Evolutionary conservation across 2,888 invertebrate genomes (phyloP).

Genomic region (Crocallis elinguaria): DNA sequence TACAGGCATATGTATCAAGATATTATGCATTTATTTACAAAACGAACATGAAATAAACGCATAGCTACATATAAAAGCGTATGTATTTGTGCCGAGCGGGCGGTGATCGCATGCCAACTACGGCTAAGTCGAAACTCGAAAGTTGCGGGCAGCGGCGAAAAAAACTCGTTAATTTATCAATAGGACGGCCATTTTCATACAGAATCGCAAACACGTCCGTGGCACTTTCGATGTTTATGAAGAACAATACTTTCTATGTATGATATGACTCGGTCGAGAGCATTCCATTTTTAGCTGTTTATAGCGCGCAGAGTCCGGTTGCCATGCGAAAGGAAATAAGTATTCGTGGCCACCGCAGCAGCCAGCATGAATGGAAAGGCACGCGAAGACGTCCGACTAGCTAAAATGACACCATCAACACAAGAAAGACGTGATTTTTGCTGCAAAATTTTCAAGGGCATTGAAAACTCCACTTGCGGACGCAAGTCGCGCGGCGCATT

Average conservation of each 20-base stretch:
- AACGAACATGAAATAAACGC: conserved; percentile 33
- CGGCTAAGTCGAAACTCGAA: conserved; percentile 45
- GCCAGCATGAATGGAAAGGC: conserved; percentile 59
- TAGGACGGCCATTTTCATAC: conserved; percentile 55
- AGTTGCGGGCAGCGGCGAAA: conserved; percentile 39
- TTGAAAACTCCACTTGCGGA: conserved; percentile 49
- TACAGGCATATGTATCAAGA: conserved; percentile 2
- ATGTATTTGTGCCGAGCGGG: conserved; percentile 43
- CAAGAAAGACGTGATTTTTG: conserved; percentile 72
- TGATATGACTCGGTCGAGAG: conserved; percentile 51
- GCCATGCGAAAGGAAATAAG: conserved; percentile 58
- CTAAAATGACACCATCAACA: conserved; percentile 49
- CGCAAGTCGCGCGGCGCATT: conserved; percentile 41
- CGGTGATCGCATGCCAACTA: conserved; percentile 41
- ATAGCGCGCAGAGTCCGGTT: conserved; percentile 61
- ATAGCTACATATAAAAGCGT: conserved; percentile 35
- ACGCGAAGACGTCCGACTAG: conserved; percentile 54
- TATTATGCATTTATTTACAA: conserved; percentile 24
- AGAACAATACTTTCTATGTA: conserved; percentile 72
- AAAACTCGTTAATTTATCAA: conserved; percentile 38
- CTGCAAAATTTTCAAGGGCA: conserved; percentile 86
- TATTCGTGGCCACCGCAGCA: conserved; percentile 45
- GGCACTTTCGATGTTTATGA: conserved; percentile 58
- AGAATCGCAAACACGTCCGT: conserved; percentile 47
- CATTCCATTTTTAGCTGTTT: conserved; percentile 75